These are phyloP conservation scores for Odobenus rosmarus DNA, from an alignment of 2,113 vertebrate genomes.

Conservation along the genomic window DNA sequence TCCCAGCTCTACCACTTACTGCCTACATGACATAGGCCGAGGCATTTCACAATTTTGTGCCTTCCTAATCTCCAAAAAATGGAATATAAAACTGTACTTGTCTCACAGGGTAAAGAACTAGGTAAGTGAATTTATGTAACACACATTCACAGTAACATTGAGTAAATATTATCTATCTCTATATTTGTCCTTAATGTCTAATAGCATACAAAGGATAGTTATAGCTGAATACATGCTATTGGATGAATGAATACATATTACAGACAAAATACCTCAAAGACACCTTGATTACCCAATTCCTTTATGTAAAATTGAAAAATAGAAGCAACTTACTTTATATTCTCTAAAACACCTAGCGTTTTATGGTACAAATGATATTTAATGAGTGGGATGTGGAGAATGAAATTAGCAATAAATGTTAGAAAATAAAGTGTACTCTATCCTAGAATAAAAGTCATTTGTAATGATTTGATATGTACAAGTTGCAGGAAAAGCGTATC, in stretches of 20 bases:
- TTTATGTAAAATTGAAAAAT: slow-evolving; percentile 22
- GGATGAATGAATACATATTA: slow-evolving; percentile 47
- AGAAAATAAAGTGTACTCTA: background rate
- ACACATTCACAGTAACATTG: background rate
- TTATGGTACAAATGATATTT: slow-evolving; percentile 53
- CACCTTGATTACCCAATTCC: slow-evolving; percentile 55
- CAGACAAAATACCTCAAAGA: slow-evolving; percentile 26
- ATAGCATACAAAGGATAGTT: slow-evolving; percentile 1
- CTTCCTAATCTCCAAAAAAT: background rate
- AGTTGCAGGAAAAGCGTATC: background rate
- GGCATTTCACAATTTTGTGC: background rate
- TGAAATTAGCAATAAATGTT: slow-evolving; percentile 59
- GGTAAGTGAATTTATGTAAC: background rate
- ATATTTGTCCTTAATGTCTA: background rate
- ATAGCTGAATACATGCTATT: slow-evolving; percentile 37
- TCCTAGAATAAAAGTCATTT: slow-evolving; percentile 52
- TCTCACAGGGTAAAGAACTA: background rate
- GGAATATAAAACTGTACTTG: background rate
- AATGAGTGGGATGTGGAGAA: slow-evolving; percentile 55
- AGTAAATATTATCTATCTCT: background rate
- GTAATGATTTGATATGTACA: slow-evolving; percentile 24
- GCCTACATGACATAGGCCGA: background rate
- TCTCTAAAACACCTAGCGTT: slow-evolving; percentile 50
- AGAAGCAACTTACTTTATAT: slow-evolving; percentile 63
- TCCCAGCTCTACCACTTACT: background rate